Conservation (phyloP, 2,888 invertebrate species). For the Tanytarsus gracilentus region DNA sequence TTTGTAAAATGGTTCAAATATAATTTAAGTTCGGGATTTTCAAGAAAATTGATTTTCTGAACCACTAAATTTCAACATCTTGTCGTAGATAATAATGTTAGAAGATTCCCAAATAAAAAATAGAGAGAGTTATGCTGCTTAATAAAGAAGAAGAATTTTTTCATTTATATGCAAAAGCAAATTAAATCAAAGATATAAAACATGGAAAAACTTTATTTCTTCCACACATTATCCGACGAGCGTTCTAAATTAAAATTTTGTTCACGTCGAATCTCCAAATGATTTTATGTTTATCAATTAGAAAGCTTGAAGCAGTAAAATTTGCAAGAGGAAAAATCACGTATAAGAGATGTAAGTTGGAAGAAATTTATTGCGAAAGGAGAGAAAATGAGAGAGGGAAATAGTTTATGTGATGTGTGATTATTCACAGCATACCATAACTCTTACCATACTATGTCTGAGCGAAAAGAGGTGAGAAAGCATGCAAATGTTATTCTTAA, state of each 20-base stretch:
- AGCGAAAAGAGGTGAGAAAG: no score
- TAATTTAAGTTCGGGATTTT: no score
- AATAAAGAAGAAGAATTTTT: background rate
- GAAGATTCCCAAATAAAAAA: no score
- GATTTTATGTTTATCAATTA: constrained; percentile 28
- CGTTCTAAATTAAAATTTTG: constrained; percentile 23
- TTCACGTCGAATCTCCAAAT: constrained; percentile 28
- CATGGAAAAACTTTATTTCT: constrained; percentile 15
- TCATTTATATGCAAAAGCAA: constrained; percentile 26
- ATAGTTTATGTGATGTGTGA: constrained; percentile 19
- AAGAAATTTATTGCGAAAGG: constrained; percentile 27
- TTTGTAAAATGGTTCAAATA: no score
- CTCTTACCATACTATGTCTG: no score
- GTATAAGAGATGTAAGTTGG: constrained; percentile 23
- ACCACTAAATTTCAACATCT: no score
- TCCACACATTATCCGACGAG: no score
- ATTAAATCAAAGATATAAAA: constrained; percentile 28
- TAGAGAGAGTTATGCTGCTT: background rate
- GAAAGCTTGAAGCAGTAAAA: no score
- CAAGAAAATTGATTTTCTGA: no score
- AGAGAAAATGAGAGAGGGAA: constrained; percentile 2
- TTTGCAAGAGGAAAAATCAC: constrained; percentile 18
- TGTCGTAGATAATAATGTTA: no score
- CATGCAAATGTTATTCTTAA: no score
- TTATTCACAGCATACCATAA: no score